Evolutionary conservation across 2,797 vertebrate species (phyloP).

Genomic region (Erithacus rubecula): DNA sequence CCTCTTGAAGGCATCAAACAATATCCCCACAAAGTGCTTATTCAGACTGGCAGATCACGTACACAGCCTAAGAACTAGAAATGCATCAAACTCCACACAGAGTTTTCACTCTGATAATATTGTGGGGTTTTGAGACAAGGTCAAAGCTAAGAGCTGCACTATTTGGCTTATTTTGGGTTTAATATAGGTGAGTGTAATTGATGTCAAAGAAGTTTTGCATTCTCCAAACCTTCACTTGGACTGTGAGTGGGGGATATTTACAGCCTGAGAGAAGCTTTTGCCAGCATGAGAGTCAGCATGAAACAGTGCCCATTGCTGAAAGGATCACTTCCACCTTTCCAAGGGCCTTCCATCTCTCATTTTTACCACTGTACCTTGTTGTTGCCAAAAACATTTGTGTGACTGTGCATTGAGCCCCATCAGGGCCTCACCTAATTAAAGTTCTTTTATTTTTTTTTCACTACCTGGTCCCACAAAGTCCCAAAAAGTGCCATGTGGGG

Average conservation of each 20-base stretch:
- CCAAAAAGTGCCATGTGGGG: neutral
- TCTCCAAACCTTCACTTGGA: neutral
- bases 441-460: neutral
- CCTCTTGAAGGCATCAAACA: neutral
- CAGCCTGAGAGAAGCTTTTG: neutral
- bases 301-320: neutral
- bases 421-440: neutral
- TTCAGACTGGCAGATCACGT: conserved; percentile 12
- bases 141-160: neutral
- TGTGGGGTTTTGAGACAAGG: neutral
- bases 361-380: neutral
- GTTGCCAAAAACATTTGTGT: neutral
- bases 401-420: neutral
- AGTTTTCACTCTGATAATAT: neutral
- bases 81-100: neutral
- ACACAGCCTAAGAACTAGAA: neutral
- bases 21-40: conserved; percentile 22
- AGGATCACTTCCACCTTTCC: neutral
- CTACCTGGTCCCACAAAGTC: neutral
- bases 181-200: neutral
- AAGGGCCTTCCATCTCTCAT: neutral
- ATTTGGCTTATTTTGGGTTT: neutral
- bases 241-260: neutral
- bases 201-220: neutral
- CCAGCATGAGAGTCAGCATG: neutral